Percentiles rank a stretch among this genome's conserved stretches.
These are phyloP conservation scores for Darevskia mixta DNA, from an alignment of 2,797 vertebrate genomes.

Conservation along the genomic window DNA sequence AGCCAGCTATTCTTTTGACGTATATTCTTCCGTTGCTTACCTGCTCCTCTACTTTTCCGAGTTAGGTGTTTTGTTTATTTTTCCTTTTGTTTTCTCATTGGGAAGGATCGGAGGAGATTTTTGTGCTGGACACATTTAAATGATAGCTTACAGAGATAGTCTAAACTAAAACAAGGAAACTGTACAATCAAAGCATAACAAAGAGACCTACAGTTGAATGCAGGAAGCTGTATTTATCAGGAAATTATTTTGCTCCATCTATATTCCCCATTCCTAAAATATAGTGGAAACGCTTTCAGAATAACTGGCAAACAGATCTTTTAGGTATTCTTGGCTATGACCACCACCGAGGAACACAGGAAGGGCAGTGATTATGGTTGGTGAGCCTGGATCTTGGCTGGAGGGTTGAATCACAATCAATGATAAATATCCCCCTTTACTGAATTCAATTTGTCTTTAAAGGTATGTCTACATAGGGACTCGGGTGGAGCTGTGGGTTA, in stretches of 20 bases:
- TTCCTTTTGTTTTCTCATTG: not conserved
- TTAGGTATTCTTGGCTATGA: not conserved
- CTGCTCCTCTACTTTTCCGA: not conserved
- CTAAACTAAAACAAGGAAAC: conserved; percentile 12
- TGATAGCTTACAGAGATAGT: conserved; percentile 8
- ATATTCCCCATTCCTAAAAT: not conserved
- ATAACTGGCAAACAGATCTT: not conserved
- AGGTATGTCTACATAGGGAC: no score
- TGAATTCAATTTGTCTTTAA: no score
- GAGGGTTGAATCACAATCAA: not conserved
- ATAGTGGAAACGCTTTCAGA: not conserved
- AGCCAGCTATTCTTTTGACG: not conserved
- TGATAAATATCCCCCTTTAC: not conserved
- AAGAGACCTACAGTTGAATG: not conserved
- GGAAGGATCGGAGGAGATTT: not conserved
- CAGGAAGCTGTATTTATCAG: not conserved
- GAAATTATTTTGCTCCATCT: not conserved
- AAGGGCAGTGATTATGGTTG: no score
- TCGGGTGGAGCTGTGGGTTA: no score
- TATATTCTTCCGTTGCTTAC: not conserved
- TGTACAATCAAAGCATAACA: not conserved
- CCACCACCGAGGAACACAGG: no score
- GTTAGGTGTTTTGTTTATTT: not conserved
- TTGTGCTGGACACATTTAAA: not conserved
- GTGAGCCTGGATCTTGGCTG: not conserved